A percentile compares a stretch with the other conserved stretches of the same genome.
Conservation (phyloP, 2,888 invertebrate genomes). For the Stenichneumon culpator region DNA sequence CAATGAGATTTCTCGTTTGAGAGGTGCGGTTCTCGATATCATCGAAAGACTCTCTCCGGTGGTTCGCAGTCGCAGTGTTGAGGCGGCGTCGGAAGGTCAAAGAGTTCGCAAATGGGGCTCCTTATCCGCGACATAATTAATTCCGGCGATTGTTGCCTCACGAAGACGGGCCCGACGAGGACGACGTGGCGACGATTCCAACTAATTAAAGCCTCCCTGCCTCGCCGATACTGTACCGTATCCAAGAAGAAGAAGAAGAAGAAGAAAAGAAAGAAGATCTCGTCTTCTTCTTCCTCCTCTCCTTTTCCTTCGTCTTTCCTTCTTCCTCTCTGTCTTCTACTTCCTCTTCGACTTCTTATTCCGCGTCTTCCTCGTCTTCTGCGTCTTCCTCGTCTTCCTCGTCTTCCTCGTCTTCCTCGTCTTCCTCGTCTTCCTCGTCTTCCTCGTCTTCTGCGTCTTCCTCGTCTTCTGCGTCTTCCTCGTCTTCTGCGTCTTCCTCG, state of each 20-base stretch:
- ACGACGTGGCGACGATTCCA: conserved; percentile 80
- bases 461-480: too few relatives aligned
- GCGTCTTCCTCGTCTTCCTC: conserved; percentile 12
- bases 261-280: too few relatives aligned
- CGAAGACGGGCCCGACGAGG: conserved; percentile 43
- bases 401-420: conserved; percentile 58
- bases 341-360: too few relatives aligned
- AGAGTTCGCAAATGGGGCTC: conserved; percentile 74
- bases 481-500: too few relatives aligned
- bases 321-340: too few relatives aligned
- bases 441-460: too few relatives aligned
- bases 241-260: not conserved
- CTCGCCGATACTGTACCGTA: conserved; percentile 72
- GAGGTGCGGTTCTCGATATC: conserved; percentile 64
- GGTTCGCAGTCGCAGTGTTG: conserved; percentile 16
- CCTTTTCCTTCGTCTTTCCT: too few relatives aligned
- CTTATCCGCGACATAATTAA: conserved; percentile 84
- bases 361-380: too few relatives aligned
- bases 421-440: conserved; percentile 51
- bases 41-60: conserved; percentile 49
- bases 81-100: conserved; percentile 74
- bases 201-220: conserved; percentile 82
- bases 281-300: too few relatives aligned
- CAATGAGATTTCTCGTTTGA: conserved; percentile 63
- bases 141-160: conserved; percentile 82